Base-by-base conservation (phyloP, 2,113 vertebrate species). In the Todiramphus chloris region DNA sequence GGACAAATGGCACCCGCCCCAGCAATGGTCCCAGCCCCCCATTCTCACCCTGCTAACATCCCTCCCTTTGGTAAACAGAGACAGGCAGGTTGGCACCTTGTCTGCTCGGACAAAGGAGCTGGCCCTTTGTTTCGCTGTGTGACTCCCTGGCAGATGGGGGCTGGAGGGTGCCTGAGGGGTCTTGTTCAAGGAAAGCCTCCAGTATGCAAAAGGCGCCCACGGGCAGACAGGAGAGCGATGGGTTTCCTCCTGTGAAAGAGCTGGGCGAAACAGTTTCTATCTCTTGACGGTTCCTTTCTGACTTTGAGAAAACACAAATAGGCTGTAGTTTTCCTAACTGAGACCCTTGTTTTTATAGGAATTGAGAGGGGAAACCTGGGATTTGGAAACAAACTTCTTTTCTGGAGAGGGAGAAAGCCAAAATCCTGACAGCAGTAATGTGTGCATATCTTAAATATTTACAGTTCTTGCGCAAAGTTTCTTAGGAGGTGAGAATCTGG, bases 1-100 rank as follows among this genome's bases (percentile, higher is more conserved):
- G 93, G 92, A 97, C 96, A 97, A 97, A 97, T 96, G 94, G 84
- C 89, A 89, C 68, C 87, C 24, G n/a, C 70, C 83, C 50, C 83
- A 89, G 74, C 82, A 37, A 78, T 51, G 80, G 77, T 91, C 93
- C 84, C 91, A 93, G 81, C 92, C 95, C 91, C 91, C 81, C 91
- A 89, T 96, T 97, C 89, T 93, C 96, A 96, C 96, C 94, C 95
- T 86, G 82, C 85, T 91, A 97, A 95, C 84, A 96, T 85, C 96
- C 93, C 92, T 97, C 93, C 87, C 76, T 93, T 90, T 92, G 86
- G 88, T 96, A 97, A 97, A 95, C 87, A 94, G 93, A 97, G 92
- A 92, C 97, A 96, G 96, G 97, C 93, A 91, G 92, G 92, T 96
- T 96, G 97, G 96, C 98, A 97, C 97, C 96, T 96, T 81, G 93